These are phyloP conservation scores for Rhinoraja longicauda DNA, from an alignment of 2,797 vertebrate species.

Conservation along the genomic window DNA sequence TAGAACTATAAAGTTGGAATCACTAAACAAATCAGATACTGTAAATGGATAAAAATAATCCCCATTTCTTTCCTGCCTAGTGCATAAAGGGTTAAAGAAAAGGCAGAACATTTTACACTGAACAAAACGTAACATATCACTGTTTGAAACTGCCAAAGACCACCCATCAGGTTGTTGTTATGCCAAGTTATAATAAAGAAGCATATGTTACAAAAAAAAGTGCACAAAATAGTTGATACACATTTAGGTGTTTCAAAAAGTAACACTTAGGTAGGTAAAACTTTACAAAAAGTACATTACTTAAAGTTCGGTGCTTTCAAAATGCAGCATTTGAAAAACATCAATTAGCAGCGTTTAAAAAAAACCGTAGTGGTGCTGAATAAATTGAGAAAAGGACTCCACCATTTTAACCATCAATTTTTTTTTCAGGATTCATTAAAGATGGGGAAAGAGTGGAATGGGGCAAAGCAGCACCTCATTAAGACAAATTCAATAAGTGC, in stretches of 20 bases:
- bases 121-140: background rate
- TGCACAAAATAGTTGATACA: background rate
- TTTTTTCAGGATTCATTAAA: background rate
- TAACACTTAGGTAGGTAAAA: background rate
- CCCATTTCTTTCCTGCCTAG: background rate
- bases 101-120: background rate
- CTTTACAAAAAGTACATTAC: background rate
- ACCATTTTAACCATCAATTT: background rate
- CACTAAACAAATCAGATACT: background rate
- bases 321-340: conserved; percentile 10
- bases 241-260: background rate
- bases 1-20: background rate
- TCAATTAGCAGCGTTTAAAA: conserved; percentile 1
- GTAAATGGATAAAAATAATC: background rate
- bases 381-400: background rate
- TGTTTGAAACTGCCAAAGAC: background rate
- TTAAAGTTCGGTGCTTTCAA: background rate
- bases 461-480: background rate
- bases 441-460: no score
- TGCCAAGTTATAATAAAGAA: background rate
- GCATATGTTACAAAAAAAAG: background rate
- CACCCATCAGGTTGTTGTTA: background rate
- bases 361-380: background rate
- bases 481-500: background rate
- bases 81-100: background rate